These are phyloP conservation scores for Erpetoichthys calabaricus DNA, from an alignment of 2,797 vertebrate genomes.

Conservation along the genomic window DNA sequence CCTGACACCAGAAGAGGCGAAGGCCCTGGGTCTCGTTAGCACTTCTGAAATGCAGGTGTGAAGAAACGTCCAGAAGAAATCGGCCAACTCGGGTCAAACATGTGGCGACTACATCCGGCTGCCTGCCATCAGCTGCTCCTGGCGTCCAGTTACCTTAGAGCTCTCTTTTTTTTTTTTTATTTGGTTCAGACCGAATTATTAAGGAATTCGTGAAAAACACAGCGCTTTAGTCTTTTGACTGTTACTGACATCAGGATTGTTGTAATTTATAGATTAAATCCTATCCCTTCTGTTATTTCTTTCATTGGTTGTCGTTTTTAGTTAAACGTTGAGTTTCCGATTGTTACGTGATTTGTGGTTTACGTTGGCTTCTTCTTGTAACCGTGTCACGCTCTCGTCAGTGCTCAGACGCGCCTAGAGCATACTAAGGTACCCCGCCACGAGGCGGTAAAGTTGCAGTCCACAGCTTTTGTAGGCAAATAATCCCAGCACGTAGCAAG, in stretches of 20 bases:
- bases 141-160: conserved; percentile 19
- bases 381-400: conserved; percentile 32
- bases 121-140: conserved; percentile 31
- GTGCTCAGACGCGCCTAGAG: conserved; percentile 27
- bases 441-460: background rate
- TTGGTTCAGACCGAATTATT: too few species aligned
- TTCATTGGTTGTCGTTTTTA: conserved; percentile 10
- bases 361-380: conserved; percentile 28
- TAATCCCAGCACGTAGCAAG: background rate
- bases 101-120: conserved; percentile 19
- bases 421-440: conserved; percentile 18
- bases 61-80: conserved; percentile 20
- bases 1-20: conserved; percentile 83
- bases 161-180: conserved; percentile 15
- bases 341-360: conserved; percentile 27
- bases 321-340: conserved; percentile 17
- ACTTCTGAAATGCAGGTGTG: conserved; percentile 87
- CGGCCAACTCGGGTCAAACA: conserved; percentile 1
- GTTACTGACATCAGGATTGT: conserved; percentile 16
- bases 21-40: conserved; percentile 75
- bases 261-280: conserved; percentile 15
- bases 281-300: conserved; percentile 9
- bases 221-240: background rate
- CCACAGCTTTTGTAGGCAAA: background rate
- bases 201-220: too few species aligned